Percentiles rank a stretch among this genome's conserved stretches.
phyloP scores from a whole-genome alignment of 64 coral and sea anemone genomes.

The Pocillopora verrucosa region DNA sequence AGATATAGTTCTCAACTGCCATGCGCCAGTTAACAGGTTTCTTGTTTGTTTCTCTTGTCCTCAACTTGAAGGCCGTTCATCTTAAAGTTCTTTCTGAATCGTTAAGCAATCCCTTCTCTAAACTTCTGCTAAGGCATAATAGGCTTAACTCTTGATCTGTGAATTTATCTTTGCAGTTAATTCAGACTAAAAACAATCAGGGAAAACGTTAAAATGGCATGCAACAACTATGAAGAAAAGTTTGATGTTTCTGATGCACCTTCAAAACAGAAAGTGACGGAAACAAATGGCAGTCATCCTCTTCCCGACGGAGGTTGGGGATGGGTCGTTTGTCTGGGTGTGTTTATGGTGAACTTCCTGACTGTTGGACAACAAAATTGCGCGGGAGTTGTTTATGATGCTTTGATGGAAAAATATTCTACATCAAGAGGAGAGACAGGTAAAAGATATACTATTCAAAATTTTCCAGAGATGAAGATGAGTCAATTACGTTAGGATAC shows the following conservation, averaged over 20 bases:
- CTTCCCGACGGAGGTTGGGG: slow-evolving; percentile 34
- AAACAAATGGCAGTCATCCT: neutral
- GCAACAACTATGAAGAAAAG: neutral
- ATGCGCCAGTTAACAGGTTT: too few relatives aligned
- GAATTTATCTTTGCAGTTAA: neutral
- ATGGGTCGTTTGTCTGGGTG: slow-evolving; percentile 42
- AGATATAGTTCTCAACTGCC: too few relatives aligned
- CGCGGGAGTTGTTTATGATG: slow-evolving; percentile 39
- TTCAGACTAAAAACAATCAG: neutral
- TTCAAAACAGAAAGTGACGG: neutral
- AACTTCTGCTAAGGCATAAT: too few relatives aligned
- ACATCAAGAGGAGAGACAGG: slow-evolving; percentile 43
- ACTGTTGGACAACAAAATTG: slow-evolving; percentile 53
- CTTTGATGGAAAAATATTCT: slow-evolving; percentile 6
- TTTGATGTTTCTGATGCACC: neutral
- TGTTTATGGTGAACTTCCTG: slow-evolving; percentile 21
- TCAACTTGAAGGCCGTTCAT: too few relatives aligned
- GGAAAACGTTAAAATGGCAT: neutral
- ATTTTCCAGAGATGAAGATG: neutral
- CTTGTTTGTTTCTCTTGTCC: too few relatives aligned
- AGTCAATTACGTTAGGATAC: neutral
- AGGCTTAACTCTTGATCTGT: too few relatives aligned
- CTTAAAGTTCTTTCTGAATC: too few relatives aligned
- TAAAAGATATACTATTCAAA: neutral
- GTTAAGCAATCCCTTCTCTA: too few relatives aligned